Evolutionary conservation across 2,797 vertebrate genomes (phyloP).

Genomic region (Mionectes olivaceus): DNA sequence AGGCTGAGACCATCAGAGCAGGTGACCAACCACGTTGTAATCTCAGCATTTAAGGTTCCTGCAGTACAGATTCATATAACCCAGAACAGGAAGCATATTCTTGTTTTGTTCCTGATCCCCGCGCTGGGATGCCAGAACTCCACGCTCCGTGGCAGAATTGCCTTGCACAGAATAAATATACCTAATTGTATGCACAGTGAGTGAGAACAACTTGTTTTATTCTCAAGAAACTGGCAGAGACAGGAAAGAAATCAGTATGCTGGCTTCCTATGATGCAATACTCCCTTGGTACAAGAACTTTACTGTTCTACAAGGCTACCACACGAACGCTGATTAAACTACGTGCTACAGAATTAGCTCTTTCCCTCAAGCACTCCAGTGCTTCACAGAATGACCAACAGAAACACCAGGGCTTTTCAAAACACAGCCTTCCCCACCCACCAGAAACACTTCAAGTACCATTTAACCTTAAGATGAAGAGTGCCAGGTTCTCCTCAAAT

Average conservation of each 20-base stretch:
- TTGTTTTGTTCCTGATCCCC: not conserved
- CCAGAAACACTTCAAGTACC: not conserved
- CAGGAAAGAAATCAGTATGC: not conserved
- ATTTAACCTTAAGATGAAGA: not conserved
- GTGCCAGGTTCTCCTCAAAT: not conserved
- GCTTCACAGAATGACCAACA: not conserved
- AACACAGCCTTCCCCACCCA: not conserved
- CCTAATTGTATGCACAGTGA: not conserved
- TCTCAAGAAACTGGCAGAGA: not conserved
- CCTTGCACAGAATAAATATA: not conserved
- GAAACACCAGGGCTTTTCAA: not conserved
- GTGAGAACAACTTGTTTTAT: constrained; percentile 29
- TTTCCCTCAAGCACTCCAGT: not conserved
- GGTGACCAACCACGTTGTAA: not conserved
- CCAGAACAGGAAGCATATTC: not conserved
- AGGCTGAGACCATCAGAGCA: not conserved
- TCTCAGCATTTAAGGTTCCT: not conserved
- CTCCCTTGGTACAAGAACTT: not conserved
- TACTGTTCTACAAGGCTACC: not conserved
- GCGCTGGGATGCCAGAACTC: not conserved
- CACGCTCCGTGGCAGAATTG: not conserved
- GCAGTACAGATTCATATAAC: not conserved
- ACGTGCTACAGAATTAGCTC: not conserved
- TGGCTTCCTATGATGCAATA: not conserved
- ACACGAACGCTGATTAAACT: not conserved